Percentiles rank a stretch among this genome's conserved stretches.
phyloP scores from a whole-genome alignment of 2,113 vertebrate species.

The Cololabis saira region DNA sequence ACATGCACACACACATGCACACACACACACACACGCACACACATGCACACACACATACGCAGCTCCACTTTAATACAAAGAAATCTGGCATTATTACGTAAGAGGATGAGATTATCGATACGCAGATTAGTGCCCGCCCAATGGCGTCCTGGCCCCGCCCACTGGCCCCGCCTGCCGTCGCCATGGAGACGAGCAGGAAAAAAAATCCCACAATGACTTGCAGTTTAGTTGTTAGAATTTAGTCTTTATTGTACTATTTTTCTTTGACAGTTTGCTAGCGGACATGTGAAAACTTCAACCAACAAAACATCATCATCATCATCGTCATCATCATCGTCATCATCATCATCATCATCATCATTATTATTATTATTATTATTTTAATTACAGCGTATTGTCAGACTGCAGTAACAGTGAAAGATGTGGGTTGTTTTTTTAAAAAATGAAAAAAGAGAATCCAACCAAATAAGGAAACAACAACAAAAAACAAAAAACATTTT shows the following conservation, averaged over 20 bases:
- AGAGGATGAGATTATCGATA: conserved; percentile 75
- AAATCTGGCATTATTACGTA: conserved; percentile 70
- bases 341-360: no score
- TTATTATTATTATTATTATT: conserved; percentile 49
- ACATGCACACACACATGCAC: no score
- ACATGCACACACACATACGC: no score
- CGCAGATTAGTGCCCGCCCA: conserved; percentile 58
- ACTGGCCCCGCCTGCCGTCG: neutral
- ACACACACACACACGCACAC: no score
- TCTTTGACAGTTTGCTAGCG: conserved; percentile 76
- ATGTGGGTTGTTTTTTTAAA: conserved; percentile 45
- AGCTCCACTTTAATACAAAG: conserved; percentile 63
- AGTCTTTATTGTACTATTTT: conserved; percentile 79
- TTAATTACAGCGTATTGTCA: conserved; percentile 70
- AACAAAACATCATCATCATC: conserved; percentile 74
- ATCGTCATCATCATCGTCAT: no score
- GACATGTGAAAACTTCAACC: conserved; percentile 77
- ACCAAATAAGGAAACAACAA: conserved; percentile 42
- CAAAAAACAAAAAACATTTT: conserved; percentile 24
- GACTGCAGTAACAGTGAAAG: conserved; percentile 67
- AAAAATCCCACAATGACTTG: conserved; percentile 21
- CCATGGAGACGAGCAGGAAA: conserved; percentile 20
- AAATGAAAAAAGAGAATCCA: conserved; percentile 44
- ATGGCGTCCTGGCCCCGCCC: neutral
- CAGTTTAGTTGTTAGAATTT: conserved; percentile 75